Percentiles rank a stretch among this genome's conserved stretches.
Conservation (phyloP, 2,113 vertebrate species). For the Synodontis membranacea region DNA sequence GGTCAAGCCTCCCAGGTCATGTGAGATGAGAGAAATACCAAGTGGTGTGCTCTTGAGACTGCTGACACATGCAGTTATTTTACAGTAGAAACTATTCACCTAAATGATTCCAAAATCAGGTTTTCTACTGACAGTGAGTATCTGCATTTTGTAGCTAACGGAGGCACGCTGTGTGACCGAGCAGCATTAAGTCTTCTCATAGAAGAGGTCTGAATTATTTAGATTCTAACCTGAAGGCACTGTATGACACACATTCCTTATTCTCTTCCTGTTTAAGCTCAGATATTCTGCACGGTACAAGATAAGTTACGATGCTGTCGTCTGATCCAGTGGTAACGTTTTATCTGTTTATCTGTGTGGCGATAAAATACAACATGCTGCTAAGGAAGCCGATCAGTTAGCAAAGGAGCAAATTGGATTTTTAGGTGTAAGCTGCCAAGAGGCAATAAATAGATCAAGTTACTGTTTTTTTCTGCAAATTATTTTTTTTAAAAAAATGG, state of each 20-base stretch:
- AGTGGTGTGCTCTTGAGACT: background rate
- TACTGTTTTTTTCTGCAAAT: constrained; percentile 1
- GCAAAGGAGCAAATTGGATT: constrained; percentile 1
- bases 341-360: constrained; percentile 9
- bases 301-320: background rate
- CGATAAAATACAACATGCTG: background rate
- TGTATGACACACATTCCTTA: constrained; percentile 12
- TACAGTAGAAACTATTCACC: background rate
- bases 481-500: background rate
- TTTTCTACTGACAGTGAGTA: background rate
- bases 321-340: constrained; percentile 21
- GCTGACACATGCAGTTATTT: constrained; percentile 14
- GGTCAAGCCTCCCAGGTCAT: constrained; percentile 8
- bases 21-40: background rate
- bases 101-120: background rate
- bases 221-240: constrained; percentile 4
- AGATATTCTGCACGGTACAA: background rate
- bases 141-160: background rate
- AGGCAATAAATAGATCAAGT: background rate
- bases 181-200: constrained; percentile 7
- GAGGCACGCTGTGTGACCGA: background rate
- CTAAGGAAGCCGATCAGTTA: background rate
- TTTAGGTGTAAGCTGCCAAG: background rate
- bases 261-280: constrained; percentile 13
- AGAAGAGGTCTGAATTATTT: constrained; percentile 17